These are phyloP conservation scores for Ammodytes dubius DNA, from an alignment of 2,113 vertebrate species.

Conservation along the genomic window DNA sequence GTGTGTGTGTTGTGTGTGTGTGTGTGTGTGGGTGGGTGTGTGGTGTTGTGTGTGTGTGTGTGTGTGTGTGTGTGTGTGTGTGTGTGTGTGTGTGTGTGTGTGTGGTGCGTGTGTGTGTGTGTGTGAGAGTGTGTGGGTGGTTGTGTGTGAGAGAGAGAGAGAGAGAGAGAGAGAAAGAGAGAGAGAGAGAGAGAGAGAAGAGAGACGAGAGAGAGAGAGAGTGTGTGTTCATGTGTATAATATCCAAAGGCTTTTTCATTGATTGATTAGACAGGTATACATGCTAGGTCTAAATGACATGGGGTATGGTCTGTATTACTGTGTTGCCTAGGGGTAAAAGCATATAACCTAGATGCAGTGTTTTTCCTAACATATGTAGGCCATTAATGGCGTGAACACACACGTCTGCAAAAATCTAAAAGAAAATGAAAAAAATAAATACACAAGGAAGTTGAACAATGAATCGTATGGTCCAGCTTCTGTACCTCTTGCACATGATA, in stretches of 20 bases:
- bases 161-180: no score
- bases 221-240: not conserved
- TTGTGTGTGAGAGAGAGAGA: no score
- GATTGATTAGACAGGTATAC: constrained; percentile 31
- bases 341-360: constrained; percentile 19
- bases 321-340: not conserved
- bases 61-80: no score
- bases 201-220: no score
- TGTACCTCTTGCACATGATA: constrained; percentile 27
- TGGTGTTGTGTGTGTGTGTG: not conserved
- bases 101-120: no score
- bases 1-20: no score
- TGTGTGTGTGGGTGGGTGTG: no score
- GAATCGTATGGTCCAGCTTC: no score
- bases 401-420: not conserved
- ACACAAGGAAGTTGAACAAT: not conserved
- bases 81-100: no score
- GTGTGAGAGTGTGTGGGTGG: no score
- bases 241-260: constrained; percentile 21
- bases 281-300: constrained; percentile 17
- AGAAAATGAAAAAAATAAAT: not conserved
- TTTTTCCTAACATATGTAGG: not conserved
- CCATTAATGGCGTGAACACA: not conserved
- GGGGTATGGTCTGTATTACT: not conserved
- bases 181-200: no score